Base-by-base conservation (phyloP, 1,140 invertebrate species). In the Drosophila santomea region DNA sequence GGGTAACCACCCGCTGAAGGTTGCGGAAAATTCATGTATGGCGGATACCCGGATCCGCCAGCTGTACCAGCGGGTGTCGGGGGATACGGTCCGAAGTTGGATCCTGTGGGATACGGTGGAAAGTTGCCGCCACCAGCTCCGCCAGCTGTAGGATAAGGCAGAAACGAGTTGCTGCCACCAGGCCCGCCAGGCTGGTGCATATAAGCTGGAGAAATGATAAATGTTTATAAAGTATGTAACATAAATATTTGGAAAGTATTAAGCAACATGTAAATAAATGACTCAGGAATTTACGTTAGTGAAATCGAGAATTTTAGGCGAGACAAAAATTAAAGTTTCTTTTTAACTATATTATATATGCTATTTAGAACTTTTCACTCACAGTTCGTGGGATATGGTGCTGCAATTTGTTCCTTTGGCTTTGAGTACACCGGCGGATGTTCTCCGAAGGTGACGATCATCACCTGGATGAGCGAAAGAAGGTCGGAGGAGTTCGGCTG, bases 401-500 rank as follows among this genome's bases (percentile, higher is more conserved):
- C 58, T 17, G 72, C 20, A 6, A 81, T 23, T 74, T 85, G 78
- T 63, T 93, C 92, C 89, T 95, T 94, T 35, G 94, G 93, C 90
- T 95, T 96, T 1, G 96, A 94, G 94, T 96, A 99, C 1, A 99
- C 98, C 32, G 99, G 99, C 56, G 98, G 98, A 76, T 96, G 94
- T 66, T 99, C 98, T 38, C 98, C 97, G 94, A 99, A 99, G 25
- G 96, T 96, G 52, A 96, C 94, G 59, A 97, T 96, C 96, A 99
- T 97, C 38, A 98, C 95, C 94, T 98, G 96, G 82, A 99, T 97
- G 10, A 99, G 93, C 32, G 96, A 95, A 6, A 96, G 91, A 71
- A 99, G 93, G 93, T 98, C 97, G 3, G 98, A 98, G 15, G 94
- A 93, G 84, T 95, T 95, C 95, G 96, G 95, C 80, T 95, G 95